Evolutionary conservation across 1,140 invertebrate species (phyloP).

Genomic region (Polypedilum vanderplanki): DNA sequence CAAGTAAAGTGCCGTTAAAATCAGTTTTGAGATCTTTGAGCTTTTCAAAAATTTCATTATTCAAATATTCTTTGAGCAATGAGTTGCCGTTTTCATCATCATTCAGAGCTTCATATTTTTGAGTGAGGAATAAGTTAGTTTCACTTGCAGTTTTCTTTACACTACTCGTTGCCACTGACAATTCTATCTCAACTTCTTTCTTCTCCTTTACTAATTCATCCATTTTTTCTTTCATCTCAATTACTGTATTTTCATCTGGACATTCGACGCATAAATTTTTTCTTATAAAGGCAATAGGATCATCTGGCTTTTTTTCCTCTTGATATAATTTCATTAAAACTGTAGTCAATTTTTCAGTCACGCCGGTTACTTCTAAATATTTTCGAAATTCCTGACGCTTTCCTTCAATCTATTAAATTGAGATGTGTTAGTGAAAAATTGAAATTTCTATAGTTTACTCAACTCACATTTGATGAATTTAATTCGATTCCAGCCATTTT

Average conservation of each 20-base stretch:
- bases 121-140: constrained; percentile 45
- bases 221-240: constrained; percentile 39
- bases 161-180: constrained; percentile 38
- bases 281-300: constrained; percentile 75
- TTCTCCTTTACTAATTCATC: constrained; percentile 39
- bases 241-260: constrained; percentile 41
- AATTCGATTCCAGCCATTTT: background rate
- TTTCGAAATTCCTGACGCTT: constrained; percentile 89
- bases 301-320: constrained; percentile 82
- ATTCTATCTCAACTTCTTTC: constrained; percentile 37
- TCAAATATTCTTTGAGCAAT: constrained; percentile 66
- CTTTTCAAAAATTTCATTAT: constrained; percentile 55
- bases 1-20: constrained; percentile 44
- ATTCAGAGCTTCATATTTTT: constrained; percentile 53
- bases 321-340: constrained; percentile 83
- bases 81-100: constrained; percentile 52
- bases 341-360: constrained; percentile 85
- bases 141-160: constrained; percentile 41
- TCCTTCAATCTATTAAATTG: constrained; percentile 61
- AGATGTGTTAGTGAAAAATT: background rate
- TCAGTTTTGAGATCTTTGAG: constrained; percentile 54
- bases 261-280: constrained; percentile 47
- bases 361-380: constrained; percentile 83
- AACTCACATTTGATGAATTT: constrained; percentile 5
- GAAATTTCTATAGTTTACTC: background rate